phyloP scores from a whole-genome alignment of 2,113 vertebrate species.

The Boulengeromyrus knoepffleri region DNA sequence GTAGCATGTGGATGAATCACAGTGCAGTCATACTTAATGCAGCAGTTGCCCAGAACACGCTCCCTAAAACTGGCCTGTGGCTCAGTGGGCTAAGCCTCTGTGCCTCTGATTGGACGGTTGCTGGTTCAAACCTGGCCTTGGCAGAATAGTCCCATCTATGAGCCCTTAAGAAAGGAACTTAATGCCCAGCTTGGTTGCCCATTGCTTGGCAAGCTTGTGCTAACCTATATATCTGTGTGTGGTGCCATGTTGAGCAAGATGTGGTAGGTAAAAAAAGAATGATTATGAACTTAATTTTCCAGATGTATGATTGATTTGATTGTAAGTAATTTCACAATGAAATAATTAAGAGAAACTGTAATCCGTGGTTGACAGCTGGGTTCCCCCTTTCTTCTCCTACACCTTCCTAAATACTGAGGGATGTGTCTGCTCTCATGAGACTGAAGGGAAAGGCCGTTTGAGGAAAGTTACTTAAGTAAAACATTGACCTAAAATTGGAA shows the following conservation, averaged over 20 bases:
- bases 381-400: neutral
- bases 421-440: neutral
- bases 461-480: neutral
- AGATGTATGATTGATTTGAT: neutral
- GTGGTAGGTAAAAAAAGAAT: neutral
- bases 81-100: neutral
- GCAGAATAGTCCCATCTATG: neutral
- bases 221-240: neutral
- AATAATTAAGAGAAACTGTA: neutral
- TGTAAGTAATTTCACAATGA: neutral
- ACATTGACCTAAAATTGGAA: neutral
- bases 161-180: neutral
- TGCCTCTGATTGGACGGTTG: neutral
- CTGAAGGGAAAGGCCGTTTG: neutral
- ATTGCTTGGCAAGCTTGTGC: neutral
- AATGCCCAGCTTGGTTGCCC: neutral
- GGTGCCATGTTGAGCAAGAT: neutral
- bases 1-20: neutral
- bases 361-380: neutral
- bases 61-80: neutral
- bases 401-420: neutral
- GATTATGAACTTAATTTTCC: neutral
- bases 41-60: neutral
- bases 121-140: neutral
- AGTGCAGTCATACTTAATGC: neutral